Conservation (phyloP, 2,888 invertebrate species). For the Monopis laevigella region DNA sequence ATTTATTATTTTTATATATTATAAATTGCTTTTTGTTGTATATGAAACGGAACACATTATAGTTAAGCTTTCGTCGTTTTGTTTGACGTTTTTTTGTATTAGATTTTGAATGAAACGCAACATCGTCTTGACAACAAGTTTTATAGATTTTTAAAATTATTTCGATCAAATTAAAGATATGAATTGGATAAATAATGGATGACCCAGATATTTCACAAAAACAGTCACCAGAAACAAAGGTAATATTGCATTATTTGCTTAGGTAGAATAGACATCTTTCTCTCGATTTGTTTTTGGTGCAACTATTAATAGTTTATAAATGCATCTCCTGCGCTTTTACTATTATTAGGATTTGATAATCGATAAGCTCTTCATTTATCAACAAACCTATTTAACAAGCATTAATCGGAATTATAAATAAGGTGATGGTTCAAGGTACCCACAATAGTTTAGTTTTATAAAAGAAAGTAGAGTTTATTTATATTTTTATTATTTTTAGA, state of each 20-base stretch:
- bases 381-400: background rate
- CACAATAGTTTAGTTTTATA: background rate
- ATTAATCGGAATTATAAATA: slow-evolving; percentile 27
- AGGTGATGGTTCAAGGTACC: slow-evolving; percentile 19
- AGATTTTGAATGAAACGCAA: slow-evolving; percentile 39
- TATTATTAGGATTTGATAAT: background rate
- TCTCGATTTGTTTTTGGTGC: slow-evolving; percentile 1
- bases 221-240: slow-evolving; percentile 44
- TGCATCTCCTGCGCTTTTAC: slow-evolving; percentile 24
- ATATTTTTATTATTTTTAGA: slow-evolving; percentile 57
- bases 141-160: slow-evolving; percentile 37
- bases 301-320: slow-evolving; percentile 44
- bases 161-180: slow-evolving; percentile 45
- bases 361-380: background rate
- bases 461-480: slow-evolving; percentile 1
- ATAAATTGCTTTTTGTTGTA: too few species aligned
- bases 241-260: slow-evolving; percentile 25
- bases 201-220: slow-evolving; percentile 39
- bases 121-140: slow-evolving; percentile 55
- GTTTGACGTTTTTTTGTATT: slow-evolving; percentile 32
- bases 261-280: background rate
- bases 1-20: too few species aligned
- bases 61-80: slow-evolving; percentile 17
- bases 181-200: slow-evolving; percentile 59
- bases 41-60: too few species aligned